Conservation (phyloP, 2,797 vertebrate genomes). For the Clarias laeviceps region DNA sequence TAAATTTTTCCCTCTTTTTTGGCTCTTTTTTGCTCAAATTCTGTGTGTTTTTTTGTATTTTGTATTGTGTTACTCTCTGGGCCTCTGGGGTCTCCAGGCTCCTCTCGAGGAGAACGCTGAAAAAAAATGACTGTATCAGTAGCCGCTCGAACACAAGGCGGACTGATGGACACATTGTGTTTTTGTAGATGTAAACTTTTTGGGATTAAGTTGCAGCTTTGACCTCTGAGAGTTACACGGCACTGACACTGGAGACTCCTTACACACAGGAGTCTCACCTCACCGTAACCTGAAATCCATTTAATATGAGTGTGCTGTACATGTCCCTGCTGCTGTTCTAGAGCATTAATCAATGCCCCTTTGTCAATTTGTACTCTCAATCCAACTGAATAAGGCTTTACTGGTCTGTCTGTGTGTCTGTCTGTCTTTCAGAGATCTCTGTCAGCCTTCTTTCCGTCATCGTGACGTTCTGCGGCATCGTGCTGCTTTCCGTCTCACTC, state of each 20-base stretch:
- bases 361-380: not conserved
- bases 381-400: not conserved
- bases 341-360: not conserved
- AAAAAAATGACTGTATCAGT: not conserved
- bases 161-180: not conserved
- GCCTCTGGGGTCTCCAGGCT: not conserved
- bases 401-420: slow-evolving; percentile 26
- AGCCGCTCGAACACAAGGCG: not conserved
- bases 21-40: not conserved
- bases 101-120: not conserved
- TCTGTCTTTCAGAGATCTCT: slow-evolving; percentile 80
- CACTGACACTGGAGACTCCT: not conserved
- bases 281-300: not conserved
- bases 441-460: slow-evolving; percentile 92
- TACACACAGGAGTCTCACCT: not conserved
- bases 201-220: not conserved
- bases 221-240: not conserved
- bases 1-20: not conserved
- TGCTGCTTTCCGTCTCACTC: slow-evolving; percentile 89
- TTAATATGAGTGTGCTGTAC: not conserved
- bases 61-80: not conserved
- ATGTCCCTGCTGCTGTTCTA: not conserved
- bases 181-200: not conserved
- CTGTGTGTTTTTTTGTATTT: not conserved
- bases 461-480: slow-evolving; percentile 91